Evolutionary conservation across 2,797 vertebrate genomes (phyloP).

Genomic region (Etheostoma nigrum): DNA sequence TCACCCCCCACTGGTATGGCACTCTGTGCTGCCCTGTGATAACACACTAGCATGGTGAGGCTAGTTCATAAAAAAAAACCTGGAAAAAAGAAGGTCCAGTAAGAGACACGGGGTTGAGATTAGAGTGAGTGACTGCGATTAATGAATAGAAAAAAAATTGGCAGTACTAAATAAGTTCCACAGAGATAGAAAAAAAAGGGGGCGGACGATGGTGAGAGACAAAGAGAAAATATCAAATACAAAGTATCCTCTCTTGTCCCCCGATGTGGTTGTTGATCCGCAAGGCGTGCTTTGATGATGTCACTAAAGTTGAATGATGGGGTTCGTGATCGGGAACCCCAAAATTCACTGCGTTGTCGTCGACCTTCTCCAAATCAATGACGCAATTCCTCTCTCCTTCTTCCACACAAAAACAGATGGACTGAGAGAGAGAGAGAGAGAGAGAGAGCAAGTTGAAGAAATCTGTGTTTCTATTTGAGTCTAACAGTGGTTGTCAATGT

Average conservation of each 20-base stretch:
- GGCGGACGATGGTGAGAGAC: slow-evolving; percentile 43
- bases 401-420: slow-evolving; percentile 79
- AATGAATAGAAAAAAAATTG: slow-evolving; percentile 57
- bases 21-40: slow-evolving; percentile 63
- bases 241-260: slow-evolving; percentile 53
- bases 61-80: slow-evolving; percentile 50
- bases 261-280: slow-evolving; percentile 57
- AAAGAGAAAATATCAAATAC: slow-evolving; percentile 47
- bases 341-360: slow-evolving; percentile 73
- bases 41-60: slow-evolving; percentile 67
- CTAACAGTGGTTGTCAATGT: rapidly evolving
- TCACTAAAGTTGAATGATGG: slow-evolving; percentile 64
- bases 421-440: slow-evolving; percentile 51
- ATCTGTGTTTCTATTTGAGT: neutral
- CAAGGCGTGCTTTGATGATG: slow-evolving; percentile 73
- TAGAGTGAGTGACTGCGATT: slow-evolving; percentile 56
- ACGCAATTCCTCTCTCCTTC: slow-evolving; percentile 63
- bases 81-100: slow-evolving; percentile 52
- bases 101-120: slow-evolving; percentile 47
- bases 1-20: slow-evolving; percentile 53
- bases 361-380: slow-evolving; percentile 78
- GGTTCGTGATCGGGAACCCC: slow-evolving; percentile 48
- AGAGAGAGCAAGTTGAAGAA: neutral
- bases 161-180: slow-evolving; percentile 66
- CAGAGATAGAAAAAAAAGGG: slow-evolving; percentile 35